phyloP scores from a whole-genome alignment of 2,888 invertebrate genomes.

The Apamea anceps region DNA sequence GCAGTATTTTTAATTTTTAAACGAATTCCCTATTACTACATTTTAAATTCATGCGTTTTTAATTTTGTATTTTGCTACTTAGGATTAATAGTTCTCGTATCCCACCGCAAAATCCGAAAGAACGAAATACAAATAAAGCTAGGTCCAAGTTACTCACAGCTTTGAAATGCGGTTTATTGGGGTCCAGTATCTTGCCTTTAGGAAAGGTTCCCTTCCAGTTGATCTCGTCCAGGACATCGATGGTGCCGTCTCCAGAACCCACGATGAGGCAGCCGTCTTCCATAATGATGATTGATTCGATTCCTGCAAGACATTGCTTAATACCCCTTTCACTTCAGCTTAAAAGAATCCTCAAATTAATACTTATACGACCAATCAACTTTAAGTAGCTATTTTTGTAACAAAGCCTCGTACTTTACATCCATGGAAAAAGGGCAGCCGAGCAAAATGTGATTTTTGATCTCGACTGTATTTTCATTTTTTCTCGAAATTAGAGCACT shows the following conservation, averaged over 20 bases:
- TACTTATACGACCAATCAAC: neutral
- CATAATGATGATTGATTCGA: slow-evolving; percentile 92
- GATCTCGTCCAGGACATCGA: slow-evolving; percentile 93
- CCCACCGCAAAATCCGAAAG: no score
- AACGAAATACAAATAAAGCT: neutral
- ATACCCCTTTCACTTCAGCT: neutral
- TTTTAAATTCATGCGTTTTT: no score
- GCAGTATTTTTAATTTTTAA: no score
- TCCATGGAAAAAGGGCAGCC: neutral
- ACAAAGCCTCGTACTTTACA: neutral
- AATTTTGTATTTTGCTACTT: neutral
- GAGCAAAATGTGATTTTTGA: neutral
- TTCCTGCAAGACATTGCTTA: slow-evolving; percentile 82
- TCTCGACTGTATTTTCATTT: neutral
- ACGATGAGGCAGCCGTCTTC: slow-evolving; percentile 92
- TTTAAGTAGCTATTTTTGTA: neutral
- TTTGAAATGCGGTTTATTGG: slow-evolving; percentile 90
- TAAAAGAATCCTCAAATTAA: neutral
- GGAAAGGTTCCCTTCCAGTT: slow-evolving; percentile 87
- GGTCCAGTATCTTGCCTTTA: slow-evolving; percentile 84
- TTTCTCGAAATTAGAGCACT: neutral
- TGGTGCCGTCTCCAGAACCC: slow-evolving; percentile 96
- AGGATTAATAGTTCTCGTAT: no score
- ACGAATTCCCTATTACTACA: no score
- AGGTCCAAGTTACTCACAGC: slow-evolving; percentile 79